Evolutionary conservation across 2,113 vertebrate species (phyloP).

Genomic region (Podocnemis expansa): DNA sequence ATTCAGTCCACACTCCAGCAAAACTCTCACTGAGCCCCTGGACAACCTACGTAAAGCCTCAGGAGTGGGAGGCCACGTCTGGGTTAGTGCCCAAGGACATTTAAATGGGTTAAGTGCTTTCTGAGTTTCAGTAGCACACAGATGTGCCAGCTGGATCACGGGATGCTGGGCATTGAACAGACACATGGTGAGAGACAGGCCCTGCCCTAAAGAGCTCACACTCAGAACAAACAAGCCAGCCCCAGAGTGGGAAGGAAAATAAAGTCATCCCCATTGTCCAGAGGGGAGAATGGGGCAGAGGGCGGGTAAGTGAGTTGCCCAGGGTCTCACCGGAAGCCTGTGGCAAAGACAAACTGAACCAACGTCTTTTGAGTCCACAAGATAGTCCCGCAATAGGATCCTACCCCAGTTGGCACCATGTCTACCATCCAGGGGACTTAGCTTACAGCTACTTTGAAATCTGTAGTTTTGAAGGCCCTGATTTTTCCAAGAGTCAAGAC

Average conservation of each 20-base stretch:
- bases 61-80: too few relatives aligned
- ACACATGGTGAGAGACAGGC: neutral
- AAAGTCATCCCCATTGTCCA: neutral
- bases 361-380: neutral
- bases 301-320: neutral
- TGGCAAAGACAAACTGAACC: neutral
- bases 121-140: neutral
- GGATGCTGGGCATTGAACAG: neutral
- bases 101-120: neutral
- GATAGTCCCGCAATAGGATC: neutral
- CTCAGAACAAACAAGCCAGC: too few relatives aligned
- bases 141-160: neutral
- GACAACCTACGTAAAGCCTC: too few relatives aligned
- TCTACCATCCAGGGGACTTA: neutral
- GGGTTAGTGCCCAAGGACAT: neutral
- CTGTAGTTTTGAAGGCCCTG: neutral
- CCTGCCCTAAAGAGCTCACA: neutral
- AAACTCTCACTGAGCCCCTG: too few relatives aligned
- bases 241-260: neutral
- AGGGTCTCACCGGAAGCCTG: neutral
- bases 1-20: too few relatives aligned
- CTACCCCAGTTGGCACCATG: neutral
- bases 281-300: neutral
- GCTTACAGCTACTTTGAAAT: neutral
- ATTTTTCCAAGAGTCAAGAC: neutral